Evolutionary conservation across 2,888 invertebrate species (phyloP).

Genomic region (Melieria crassipennis): DNA sequence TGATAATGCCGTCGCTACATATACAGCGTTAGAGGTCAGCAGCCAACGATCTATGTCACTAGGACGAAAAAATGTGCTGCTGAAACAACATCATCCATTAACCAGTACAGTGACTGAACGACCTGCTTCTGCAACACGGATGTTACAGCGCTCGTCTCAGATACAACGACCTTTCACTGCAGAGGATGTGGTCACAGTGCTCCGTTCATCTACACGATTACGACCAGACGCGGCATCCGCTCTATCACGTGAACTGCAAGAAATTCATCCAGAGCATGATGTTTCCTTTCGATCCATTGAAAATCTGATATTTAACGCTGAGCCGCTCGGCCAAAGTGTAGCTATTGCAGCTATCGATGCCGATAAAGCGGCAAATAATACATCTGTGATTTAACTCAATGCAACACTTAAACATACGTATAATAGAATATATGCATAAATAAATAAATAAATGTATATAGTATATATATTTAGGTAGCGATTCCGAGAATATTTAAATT

Average conservation of each 20-base stretch:
- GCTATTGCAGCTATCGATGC: conserved; percentile 1
- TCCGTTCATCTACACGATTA: conserved; percentile 14
- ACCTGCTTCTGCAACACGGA: conserved; percentile 4
- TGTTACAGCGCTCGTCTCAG: not conserved
- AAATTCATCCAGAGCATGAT: conserved; percentile 10
- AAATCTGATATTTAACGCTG: conserved; percentile 29
- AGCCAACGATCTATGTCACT: conserved; percentile 21
- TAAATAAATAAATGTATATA: not conserved
- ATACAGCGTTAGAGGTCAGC: too few species aligned
- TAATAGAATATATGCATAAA: not conserved
- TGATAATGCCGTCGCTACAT: too few species aligned
- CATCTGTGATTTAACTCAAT: conserved; percentile 32
- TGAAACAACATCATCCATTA: not conserved
- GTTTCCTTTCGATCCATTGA: conserved; percentile 30
- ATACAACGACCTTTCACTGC: not conserved
- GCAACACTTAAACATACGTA: not conserved
- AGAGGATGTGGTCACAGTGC: conserved; percentile 27
- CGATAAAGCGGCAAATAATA: conserved; percentile 26
- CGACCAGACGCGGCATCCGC: conserved; percentile 8
- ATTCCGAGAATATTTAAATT: too few species aligned
- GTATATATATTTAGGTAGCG: too few species aligned
- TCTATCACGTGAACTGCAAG: conserved; percentile 14
- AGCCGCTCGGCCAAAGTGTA: conserved; percentile 27
- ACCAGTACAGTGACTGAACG: not conserved
- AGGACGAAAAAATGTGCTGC: conserved; percentile 17